Evolutionary conservation across 2,113 vertebrate species (phyloP), one percentile per base, ranked within the genome.

Genomic region (Oreochromis aureus): DNA sequence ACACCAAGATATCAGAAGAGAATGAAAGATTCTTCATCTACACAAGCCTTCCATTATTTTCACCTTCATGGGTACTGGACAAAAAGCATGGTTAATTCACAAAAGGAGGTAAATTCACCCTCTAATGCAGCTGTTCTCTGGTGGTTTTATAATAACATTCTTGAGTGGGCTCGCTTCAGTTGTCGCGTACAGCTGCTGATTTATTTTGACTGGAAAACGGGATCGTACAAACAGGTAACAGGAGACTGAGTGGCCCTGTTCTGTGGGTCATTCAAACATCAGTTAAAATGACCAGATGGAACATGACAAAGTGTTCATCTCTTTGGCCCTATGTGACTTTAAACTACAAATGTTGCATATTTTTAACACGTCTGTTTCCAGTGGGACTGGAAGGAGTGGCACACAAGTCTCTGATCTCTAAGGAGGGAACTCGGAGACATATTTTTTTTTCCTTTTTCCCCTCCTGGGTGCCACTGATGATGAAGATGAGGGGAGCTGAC

Each of bases 401-500:
- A 59, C 63, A 13, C 34, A 41, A 19, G 79, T 83, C 66, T 61
- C 71, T 2, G 58, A 81, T 58, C 88, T 82, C 59, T 85, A 83
- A 63, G 58, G 86, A 79, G 88, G 79, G 63, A 91, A 84, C 66
- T 22, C 4, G 24, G 41, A 54, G 82, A 84, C 16, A 11, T 92
- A 54, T 81, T 86, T 10, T 76, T n/a, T 48, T 22, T 19, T 7
- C 19, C 36, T 41, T 69, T 69, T 69, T 15, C 9, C 22, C 71
- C 36, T 86, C 36, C 79, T 56, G 82, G 76, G 51, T 87, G 86
- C 56, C 81, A 39, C 71, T 22, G 41, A 87, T 59, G 81, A 89
- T 90, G 91, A 94, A 85, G 90, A 93, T 86, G 92, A 95, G 89
- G 30, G 5, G 36, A 85, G 84, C 30, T 71, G 92, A 94, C 93